Conservation (phyloP, 2,888 invertebrate genomes). For the Yponomeuta plumbellus region DNA sequence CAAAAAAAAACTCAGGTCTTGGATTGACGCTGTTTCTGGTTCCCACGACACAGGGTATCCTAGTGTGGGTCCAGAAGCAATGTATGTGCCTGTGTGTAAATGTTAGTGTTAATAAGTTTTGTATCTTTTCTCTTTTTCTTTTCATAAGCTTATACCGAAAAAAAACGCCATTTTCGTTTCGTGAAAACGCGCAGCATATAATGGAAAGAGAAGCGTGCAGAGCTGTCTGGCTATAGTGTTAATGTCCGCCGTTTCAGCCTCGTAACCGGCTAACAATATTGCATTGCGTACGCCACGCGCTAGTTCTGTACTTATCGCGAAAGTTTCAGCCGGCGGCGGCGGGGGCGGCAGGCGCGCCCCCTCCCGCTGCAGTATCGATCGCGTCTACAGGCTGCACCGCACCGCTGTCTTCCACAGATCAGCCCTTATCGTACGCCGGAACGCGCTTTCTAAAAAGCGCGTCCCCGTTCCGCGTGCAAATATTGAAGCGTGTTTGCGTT, state of each 20-base stretch:
- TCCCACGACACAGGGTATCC: too few species aligned
- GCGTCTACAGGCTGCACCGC: constrained; percentile 60
- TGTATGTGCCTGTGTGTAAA: too few species aligned
- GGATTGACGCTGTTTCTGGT: too few species aligned
- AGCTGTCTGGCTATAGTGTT: constrained; percentile 58
- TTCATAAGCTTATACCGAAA: not conserved
- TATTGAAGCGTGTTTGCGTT: constrained; percentile 18
- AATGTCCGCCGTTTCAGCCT: constrained; percentile 74
- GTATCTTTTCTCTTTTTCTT: too few species aligned
- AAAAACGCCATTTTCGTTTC: constrained; percentile 46
- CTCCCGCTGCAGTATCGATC: constrained; percentile 69
- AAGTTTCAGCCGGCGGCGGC: constrained; percentile 61
- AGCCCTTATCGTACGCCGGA: constrained; percentile 67
- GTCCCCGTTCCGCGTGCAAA: constrained; percentile 17
- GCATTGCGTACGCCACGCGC: constrained; percentile 75
- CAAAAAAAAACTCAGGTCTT: too few species aligned
- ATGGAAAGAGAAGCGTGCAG: constrained; percentile 58
- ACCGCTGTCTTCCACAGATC: constrained; percentile 75
- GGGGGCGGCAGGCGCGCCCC: constrained; percentile 27
- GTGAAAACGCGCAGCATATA: constrained; percentile 54
- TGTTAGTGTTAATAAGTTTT: too few species aligned
- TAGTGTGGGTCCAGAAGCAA: too few species aligned
- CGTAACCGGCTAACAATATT: constrained; percentile 75
- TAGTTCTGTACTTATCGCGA: constrained; percentile 75
- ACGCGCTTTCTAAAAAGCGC: constrained; percentile 42